phyloP scores from a whole-genome alignment of 2,113 vertebrate species.

The Murina feae region DNA sequence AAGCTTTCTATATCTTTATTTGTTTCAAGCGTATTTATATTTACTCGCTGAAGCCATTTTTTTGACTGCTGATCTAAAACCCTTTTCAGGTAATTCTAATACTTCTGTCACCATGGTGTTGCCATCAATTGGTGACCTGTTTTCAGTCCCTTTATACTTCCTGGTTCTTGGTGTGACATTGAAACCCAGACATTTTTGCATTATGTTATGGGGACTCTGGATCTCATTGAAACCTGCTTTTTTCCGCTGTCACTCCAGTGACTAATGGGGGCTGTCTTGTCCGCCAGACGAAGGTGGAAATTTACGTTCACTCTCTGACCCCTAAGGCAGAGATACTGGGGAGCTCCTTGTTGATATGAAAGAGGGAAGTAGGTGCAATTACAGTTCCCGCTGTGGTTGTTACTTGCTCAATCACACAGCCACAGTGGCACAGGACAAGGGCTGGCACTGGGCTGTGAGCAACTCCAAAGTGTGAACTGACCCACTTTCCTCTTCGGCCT shows the following conservation, averaged over 20 bases:
- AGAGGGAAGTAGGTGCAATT: background rate
- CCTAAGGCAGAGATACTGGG: background rate
- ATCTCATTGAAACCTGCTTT: background rate
- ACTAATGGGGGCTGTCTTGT: too few relatives aligned
- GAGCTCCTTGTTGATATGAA: background rate
- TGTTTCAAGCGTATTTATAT: background rate
- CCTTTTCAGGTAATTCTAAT: background rate
- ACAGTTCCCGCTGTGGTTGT: background rate
- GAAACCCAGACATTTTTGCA: background rate
- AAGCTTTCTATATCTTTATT: background rate
- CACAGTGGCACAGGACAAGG: background rate
- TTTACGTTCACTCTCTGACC: background rate
- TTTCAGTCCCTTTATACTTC: background rate
- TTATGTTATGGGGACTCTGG: background rate
- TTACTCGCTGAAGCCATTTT: background rate
- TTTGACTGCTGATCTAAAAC: background rate
- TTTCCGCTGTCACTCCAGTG: too few relatives aligned
- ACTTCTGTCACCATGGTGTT: background rate
- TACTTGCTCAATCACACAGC: background rate
- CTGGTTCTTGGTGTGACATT: background rate
- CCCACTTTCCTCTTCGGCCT: background rate
- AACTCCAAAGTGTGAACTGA: background rate
- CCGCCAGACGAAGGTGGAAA: background rate
- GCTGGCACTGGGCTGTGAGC: background rate
- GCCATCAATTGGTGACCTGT: background rate